A percentile compares a stretch with the other conserved stretches of the same genome.
Conservation (phyloP, 2,888 invertebrate genomes). For the Hoplodrina blanda region DNA sequence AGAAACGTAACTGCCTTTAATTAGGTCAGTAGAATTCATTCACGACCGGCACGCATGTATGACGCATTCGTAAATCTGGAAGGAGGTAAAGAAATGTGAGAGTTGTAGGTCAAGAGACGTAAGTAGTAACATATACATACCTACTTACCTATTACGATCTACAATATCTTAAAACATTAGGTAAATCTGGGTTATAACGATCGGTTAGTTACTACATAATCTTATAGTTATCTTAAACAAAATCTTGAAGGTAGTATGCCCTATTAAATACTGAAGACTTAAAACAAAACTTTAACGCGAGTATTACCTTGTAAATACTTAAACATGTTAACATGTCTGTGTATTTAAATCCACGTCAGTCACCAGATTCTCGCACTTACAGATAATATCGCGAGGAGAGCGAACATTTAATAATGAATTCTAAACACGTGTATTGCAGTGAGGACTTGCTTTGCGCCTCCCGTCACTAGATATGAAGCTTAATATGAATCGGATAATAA, state of each 20-base stretch:
- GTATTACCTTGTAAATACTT: constrained; percentile 15
- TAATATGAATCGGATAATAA: constrained; percentile 50
- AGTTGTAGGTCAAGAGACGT: not conserved
- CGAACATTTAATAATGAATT: constrained; percentile 56
- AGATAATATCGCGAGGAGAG: constrained; percentile 40
- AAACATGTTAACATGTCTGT: constrained; percentile 27
- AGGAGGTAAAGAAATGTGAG: not conserved
- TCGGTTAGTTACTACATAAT: not conserved
- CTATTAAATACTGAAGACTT: constrained; percentile 17
- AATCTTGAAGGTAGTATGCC: not conserved
- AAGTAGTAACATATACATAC: not conserved
- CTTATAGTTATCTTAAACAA: not conserved
- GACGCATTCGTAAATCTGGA: not conserved
- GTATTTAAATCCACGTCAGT: constrained; percentile 44
- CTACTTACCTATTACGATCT: not conserved
- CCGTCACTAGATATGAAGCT: constrained; percentile 38
- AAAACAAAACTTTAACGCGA: constrained; percentile 12
- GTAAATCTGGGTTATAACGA: not conserved
- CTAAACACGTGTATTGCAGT: constrained; percentile 50
- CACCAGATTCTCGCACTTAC: constrained; percentile 49
- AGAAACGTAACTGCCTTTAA: not conserved
- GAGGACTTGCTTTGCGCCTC: constrained; percentile 37
- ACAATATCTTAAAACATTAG: not conserved
- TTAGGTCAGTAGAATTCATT: constrained; percentile 5
- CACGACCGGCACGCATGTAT: not conserved